A percentile compares a stretch with the other conserved stretches of the same genome.
Conservation (phyloP, 1,140 invertebrate genomes). For the Hycleus phaleratus region DNA sequence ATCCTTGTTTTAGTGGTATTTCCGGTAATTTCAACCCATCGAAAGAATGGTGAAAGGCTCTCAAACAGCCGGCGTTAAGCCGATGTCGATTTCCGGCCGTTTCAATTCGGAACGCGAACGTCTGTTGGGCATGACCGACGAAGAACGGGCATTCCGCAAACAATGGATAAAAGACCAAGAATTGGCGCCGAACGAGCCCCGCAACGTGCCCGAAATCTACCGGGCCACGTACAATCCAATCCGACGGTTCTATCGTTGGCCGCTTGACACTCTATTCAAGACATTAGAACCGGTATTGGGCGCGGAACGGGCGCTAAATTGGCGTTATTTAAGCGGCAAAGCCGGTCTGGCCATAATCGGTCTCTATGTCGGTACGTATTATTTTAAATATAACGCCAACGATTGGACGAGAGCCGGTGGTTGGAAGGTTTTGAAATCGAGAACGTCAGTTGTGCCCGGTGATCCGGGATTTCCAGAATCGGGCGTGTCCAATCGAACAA, state of each 20-base stretch:
- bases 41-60: conserved; percentile 34
- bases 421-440: conserved; percentile 50
- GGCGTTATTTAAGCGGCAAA: conserved; percentile 59
- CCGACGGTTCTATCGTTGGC: conserved; percentile 62
- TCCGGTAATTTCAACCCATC: background rate
- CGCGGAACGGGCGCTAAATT: conserved; percentile 41
- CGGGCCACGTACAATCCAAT: conserved; percentile 67
- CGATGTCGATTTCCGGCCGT: conserved; percentile 67
- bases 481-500: conserved; percentile 42
- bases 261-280: conserved; percentile 56
- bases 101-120: conserved; percentile 66
- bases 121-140: conserved; percentile 69
- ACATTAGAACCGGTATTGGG: conserved; percentile 54
- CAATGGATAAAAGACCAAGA: conserved; percentile 78
- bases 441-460: conserved; percentile 51
- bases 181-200: conserved; percentile 63
- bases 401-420: conserved; percentile 66
- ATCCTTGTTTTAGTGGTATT: too few species aligned
- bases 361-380: conserved; percentile 55
- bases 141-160: conserved; percentile 73
- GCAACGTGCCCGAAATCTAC: conserved; percentile 56
- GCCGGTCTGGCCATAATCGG: conserved; percentile 42
- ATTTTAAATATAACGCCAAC: conserved; percentile 72
- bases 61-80: conserved; percentile 53
- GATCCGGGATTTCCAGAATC: conserved; percentile 55